A percentile compares a stretch with the other conserved stretches of the same genome.
phyloP scores from a whole-genome alignment of 1,140 invertebrate species.

The Apocrypta bakeri region DNA sequence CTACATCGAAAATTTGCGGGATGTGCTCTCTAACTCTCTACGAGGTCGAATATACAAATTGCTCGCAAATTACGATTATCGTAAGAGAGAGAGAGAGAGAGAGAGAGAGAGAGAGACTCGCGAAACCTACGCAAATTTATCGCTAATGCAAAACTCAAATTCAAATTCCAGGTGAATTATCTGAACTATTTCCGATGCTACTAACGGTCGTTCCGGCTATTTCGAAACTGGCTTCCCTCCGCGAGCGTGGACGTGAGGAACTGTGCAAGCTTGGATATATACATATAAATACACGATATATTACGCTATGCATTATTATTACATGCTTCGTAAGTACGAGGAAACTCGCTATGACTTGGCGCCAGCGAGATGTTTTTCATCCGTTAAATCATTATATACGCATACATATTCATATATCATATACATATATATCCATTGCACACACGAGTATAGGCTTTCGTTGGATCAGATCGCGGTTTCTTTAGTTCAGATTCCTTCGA shows the following conservation, averaged over 20 bases:
- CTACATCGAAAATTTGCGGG: neutral
- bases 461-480: constrained; percentile 46
- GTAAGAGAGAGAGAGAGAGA: too few relatives aligned
- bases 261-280: constrained; percentile 37
- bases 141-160: neutral
- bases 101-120: neutral
- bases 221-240: neutral
- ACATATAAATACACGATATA: too few relatives aligned
- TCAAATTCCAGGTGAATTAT: neutral
- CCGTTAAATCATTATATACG: neutral
- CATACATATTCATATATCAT: too few relatives aligned
- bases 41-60: neutral
- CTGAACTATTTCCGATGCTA: neutral
- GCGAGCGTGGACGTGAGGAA: neutral
- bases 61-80: too few relatives aligned
- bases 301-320: too few relatives aligned
- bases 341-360: constrained; percentile 43
- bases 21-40: neutral
- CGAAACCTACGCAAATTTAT: neutral
- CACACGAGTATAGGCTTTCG: constrained; percentile 42
- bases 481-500: constrained; percentile 44
- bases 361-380: constrained; percentile 26
- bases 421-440: neutral
- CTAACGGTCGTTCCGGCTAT: neutral
- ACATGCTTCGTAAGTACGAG: constrained; percentile 47